Conservation (phyloP, 1,140 invertebrate genomes). For the Rhopalosiphum maidis region DNA sequence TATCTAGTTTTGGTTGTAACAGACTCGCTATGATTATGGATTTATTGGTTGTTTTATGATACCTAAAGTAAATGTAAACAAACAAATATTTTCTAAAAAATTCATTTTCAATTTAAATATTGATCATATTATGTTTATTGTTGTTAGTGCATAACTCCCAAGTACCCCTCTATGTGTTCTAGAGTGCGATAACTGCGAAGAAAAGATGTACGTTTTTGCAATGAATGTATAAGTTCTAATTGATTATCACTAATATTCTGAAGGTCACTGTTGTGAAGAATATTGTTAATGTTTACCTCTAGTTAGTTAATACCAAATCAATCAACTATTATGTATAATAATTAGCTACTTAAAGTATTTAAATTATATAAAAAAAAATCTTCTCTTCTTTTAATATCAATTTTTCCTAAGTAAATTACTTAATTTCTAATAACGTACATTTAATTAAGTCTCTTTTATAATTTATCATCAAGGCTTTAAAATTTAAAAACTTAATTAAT, state of each 20-base stretch:
- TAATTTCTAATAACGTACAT: not conserved
- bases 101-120: not conserved
- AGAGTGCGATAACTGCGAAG: not conserved
- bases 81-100: not conserved
- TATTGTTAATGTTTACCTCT: not conserved
- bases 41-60: not conserved
- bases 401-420: not conserved
- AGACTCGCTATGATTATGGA: not conserved
- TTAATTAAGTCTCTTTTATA: not conserved
- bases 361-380: not conserved
- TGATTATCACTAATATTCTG: not conserved
- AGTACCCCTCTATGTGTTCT: not conserved
- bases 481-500: not conserved
- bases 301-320: not conserved
- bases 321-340: not conserved
- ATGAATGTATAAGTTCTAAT: not conserved
- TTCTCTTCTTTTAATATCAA: not conserved
- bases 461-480: not conserved
- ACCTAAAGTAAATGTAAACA: not conserved
- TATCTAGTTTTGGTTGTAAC: not conserved
- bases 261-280: not conserved
- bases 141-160: not conserved
- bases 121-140: not conserved
- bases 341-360: not conserved
- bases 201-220: too few relatives aligned